These are phyloP conservation scores for Urophycis tenuis DNA, from an alignment of 2,797 vertebrate genomes.

Conservation along the genomic window DNA sequence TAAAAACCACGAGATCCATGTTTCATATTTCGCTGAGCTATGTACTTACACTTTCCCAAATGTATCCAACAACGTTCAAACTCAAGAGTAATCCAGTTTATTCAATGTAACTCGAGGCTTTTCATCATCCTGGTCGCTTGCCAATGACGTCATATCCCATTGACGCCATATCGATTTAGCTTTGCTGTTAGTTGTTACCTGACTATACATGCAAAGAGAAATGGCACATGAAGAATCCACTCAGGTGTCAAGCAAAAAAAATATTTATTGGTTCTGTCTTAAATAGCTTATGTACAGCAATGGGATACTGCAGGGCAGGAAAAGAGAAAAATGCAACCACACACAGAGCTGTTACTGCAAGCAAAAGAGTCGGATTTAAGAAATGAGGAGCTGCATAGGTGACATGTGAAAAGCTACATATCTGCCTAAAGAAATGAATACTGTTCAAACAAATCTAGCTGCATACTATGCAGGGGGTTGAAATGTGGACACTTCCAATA, in stretches of 20 bases:
- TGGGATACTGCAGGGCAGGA: constrained; percentile 31
- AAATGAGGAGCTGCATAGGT: constrained; percentile 46
- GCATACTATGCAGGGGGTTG: constrained; percentile 31
- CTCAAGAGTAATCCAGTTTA: too few species aligned
- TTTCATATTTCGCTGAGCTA: too few species aligned
- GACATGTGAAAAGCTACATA: constrained; percentile 26
- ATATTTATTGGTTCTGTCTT: constrained; percentile 56
- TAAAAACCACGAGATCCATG: too few species aligned
- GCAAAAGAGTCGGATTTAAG: constrained; percentile 48
- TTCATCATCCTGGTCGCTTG: too few species aligned
- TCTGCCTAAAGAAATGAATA: constrained; percentile 28
- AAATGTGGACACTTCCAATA: constrained; percentile 6
- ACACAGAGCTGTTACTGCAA: constrained; percentile 61
- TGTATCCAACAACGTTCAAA: too few species aligned
- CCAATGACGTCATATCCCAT: too few species aligned
- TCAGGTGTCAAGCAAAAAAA: constrained; percentile 56
- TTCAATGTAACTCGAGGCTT: too few species aligned
- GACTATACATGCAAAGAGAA: neutral
- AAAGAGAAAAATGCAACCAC: constrained; percentile 58
- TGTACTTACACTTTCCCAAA: too few species aligned
- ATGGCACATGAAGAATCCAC: constrained; percentile 13
- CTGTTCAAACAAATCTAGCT: constrained; percentile 30
- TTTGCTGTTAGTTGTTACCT: too few species aligned
- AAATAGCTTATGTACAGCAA: neutral
- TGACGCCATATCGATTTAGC: too few species aligned